These are phyloP conservation scores for Drosophila kohkoa DNA, from an alignment of 1,140 invertebrate species.

Conservation along the genomic window DNA sequence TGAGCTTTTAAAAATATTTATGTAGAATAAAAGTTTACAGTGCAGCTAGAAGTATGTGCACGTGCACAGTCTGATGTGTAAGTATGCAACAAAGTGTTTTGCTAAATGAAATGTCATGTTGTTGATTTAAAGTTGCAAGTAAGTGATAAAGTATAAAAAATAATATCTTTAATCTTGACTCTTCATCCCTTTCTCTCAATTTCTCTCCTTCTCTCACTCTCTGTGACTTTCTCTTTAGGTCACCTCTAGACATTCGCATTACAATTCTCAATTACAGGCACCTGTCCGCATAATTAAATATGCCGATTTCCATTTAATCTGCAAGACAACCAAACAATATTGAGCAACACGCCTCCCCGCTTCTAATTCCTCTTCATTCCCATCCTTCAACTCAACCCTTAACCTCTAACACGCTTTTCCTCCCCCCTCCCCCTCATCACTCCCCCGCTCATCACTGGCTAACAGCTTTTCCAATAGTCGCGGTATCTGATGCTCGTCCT, in stretches of 20 bases:
- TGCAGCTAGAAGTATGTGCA: slow-evolving; percentile 3
- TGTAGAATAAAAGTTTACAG: slow-evolving; percentile 46
- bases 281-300: slow-evolving; percentile 80
- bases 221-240: background rate
- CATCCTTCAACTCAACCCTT: background rate
- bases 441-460: background rate
- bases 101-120: background rate
- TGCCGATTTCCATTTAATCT: slow-evolving; percentile 79
- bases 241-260: slow-evolving; percentile 28
- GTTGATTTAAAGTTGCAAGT: background rate
- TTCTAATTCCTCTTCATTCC: background rate
- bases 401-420: slow-evolving; percentile 9
- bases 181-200: no score
- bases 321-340: slow-evolving; percentile 45
- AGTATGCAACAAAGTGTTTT: slow-evolving; percentile 7
- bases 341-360: slow-evolving; percentile 8
- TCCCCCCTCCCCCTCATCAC: background rate
- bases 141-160: background rate
- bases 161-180: slow-evolving; percentile 3
- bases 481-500: slow-evolving; percentile 14
- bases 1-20: slow-evolving; percentile 74
- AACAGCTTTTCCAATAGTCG: slow-evolving; percentile 7
- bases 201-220: background rate
- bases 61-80: background rate
- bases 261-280: slow-evolving; percentile 74